Evolutionary conservation across 2,113 vertebrate species (phyloP).

Genomic region (Oryzias celebensis): DNA sequence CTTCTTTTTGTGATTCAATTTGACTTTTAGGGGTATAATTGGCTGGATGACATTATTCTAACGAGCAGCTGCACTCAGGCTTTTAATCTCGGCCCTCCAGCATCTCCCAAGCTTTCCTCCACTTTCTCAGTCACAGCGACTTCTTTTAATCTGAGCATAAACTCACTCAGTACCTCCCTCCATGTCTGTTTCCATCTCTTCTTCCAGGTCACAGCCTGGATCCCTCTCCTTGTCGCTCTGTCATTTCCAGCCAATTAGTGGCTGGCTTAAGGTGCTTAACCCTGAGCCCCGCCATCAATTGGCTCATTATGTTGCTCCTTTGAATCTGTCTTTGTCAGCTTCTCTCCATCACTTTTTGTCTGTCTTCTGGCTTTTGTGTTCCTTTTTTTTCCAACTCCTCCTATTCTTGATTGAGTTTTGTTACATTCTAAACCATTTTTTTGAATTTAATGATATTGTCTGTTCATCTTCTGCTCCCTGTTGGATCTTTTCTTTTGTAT

Average conservation of each 20-base stretch:
- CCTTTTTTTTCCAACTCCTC: neutral
- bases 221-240: constrained; percentile 44
- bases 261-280: constrained; percentile 59
- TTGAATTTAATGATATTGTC: no score
- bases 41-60: constrained; percentile 60
- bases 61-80: constrained; percentile 28
- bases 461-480: neutral
- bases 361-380: neutral
- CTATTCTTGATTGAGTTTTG: neutral
- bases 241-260: constrained; percentile 63
- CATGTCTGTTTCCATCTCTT: neutral
- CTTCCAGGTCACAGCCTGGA: constrained; percentile 39
- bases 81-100: constrained; percentile 17
- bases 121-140: neutral
- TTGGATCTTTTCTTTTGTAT: neutral
- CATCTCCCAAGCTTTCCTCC: constrained; percentile 5
- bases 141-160: constrained; percentile 18
- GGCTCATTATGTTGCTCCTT: constrained; percentile 56
- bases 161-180: constrained; percentile 14
- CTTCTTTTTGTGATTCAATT: constrained; percentile 49
- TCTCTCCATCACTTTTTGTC: constrained; percentile 4
- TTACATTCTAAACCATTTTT: neutral
- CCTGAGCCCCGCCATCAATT: constrained; percentile 47
- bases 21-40: constrained; percentile 46
- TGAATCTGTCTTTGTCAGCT: constrained; percentile 28